Evolutionary conservation across 1,140 invertebrate species (phyloP).

Genomic region (Sarcophaga peregrina): DNA sequence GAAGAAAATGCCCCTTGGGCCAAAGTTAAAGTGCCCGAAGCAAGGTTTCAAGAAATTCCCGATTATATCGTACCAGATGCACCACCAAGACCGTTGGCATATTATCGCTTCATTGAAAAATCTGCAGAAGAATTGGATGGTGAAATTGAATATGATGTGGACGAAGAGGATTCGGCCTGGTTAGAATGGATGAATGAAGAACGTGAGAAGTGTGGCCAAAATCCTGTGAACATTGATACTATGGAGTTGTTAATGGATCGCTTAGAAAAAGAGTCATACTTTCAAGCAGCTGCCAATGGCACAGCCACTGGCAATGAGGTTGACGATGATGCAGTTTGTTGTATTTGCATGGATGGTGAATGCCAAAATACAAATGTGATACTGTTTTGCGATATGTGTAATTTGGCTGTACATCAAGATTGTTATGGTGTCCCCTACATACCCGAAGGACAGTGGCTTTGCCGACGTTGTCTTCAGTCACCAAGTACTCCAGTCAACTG

Average conservation of each 20-base stretch:
- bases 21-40: conserved; percentile 80
- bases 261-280: conserved; percentile 97
- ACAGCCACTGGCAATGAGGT: conserved; percentile 81
- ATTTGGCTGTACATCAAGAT: conserved; percentile 98
- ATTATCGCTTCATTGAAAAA: conserved; percentile 93
- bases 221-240: conserved; percentile 82
- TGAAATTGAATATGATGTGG: conserved; percentile 96
- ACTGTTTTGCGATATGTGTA: conserved; percentile 99
- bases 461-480: conserved; percentile 92
- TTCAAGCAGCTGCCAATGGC: conserved; percentile 70
- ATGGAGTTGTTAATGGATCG: conserved; percentile 97
- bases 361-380: conserved; percentile 74
- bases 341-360: conserved; percentile 94
- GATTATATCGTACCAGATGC: conserved; percentile 84
- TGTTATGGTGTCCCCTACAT: conserved; percentile 99
- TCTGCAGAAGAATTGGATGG: conserved; percentile 93
- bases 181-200: conserved; percentile 88
- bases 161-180: conserved; percentile 97
- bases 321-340: conserved; percentile 98
- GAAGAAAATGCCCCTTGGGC: conserved; percentile 70
- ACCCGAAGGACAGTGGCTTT: conserved; percentile 98
- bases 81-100: conserved; percentile 81
- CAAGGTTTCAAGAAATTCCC: conserved; percentile 81
- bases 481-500: conserved; percentile 96
- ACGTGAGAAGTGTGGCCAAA: conserved; percentile 75